Evolutionary conservation across 30 jellyfish, hydroid and myxozoan species (phyloP), one percentile per base, ranked within the genome.

Genomic region (Aurelia aurita): DNA sequence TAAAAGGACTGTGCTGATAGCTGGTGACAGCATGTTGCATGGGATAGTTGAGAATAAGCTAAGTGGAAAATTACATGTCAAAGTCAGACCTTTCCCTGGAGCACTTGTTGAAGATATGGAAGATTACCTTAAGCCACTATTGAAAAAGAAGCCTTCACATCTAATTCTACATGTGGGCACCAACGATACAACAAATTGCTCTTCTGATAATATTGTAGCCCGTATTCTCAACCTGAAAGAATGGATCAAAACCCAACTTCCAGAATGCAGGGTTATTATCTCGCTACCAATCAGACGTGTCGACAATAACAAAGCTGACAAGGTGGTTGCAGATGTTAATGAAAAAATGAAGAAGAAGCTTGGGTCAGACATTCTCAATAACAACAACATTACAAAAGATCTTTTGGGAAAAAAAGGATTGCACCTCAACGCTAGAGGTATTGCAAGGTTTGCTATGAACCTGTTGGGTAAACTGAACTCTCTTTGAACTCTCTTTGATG

Each of bases 401-500:
- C 74, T 15, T 62, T 20, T 62, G 74, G 44, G 74, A 62, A 62
- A 51, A 62, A 62, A 62, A 62, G 70, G 74, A 62, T 20, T 62
- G 74, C 74, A 62, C 74, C 74, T 62, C 45, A 62, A 62, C 31
- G 44, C 74, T 62, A 19, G 74, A 62, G 74, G 74, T 15, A 22
- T 62, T 62, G 74, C 74, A 62, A 22, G 74, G 74, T 62, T 62
- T 62, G 74, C 74, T 22, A 62, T 22, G 74, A 62, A 62, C 74
- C 45, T 62, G 8, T 22, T 22, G 31, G 45, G 74, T 62, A 62
- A 15, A 21, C 44, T 62, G 46, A 62, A 62, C 46, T 15, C 74
- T 22, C 16, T 62, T 62, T 62, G 74, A n/a, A n/a, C n/a, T n/a
- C n/a, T n/a, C n/a, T n/a, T n/a, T n/a, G n/a, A n/a, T n/a, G n/a